Conservation (phyloP, 2,113 vertebrate species). For the Psammodynastes pulverulentus region DNA sequence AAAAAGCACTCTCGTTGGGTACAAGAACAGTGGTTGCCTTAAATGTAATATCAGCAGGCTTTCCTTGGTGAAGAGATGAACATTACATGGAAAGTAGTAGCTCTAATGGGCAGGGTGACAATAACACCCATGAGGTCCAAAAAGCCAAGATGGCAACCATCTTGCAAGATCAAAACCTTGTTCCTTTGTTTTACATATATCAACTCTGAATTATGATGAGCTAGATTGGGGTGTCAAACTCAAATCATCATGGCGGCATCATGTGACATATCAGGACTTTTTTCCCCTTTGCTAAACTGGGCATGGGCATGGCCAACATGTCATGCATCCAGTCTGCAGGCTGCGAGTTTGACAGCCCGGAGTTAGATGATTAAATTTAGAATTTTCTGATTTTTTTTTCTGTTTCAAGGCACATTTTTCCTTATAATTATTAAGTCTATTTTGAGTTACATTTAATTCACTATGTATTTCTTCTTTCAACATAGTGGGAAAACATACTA, state of each 20-base stretch:
- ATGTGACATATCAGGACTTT: too few relatives aligned
- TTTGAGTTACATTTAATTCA: not conserved
- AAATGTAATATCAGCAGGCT: not conserved
- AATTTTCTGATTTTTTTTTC: not conserved
- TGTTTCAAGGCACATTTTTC: not conserved
- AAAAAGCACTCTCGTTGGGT: not conserved
- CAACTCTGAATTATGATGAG: not conserved
- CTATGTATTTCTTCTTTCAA: not conserved
- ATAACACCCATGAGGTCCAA: not conserved
- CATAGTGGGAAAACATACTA: not conserved
- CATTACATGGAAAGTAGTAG: not conserved
- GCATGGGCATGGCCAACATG: too few relatives aligned
- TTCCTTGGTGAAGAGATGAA: not conserved
- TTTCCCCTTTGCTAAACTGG: too few relatives aligned
- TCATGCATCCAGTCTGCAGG: too few relatives aligned
- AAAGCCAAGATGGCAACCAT: not conserved
- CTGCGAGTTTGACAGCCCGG: too few relatives aligned
- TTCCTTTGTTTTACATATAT: not conserved
- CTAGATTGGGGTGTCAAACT: too few relatives aligned
- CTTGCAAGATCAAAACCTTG: not conserved
- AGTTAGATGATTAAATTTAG: not conserved
- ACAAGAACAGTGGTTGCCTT: not conserved
- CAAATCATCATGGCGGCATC: too few relatives aligned
- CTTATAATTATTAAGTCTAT: not conserved
- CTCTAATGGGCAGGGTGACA: not conserved